Evolutionary conservation across 2,797 vertebrate genomes (phyloP).

Genomic region (Centropyge bicolor): DNA sequence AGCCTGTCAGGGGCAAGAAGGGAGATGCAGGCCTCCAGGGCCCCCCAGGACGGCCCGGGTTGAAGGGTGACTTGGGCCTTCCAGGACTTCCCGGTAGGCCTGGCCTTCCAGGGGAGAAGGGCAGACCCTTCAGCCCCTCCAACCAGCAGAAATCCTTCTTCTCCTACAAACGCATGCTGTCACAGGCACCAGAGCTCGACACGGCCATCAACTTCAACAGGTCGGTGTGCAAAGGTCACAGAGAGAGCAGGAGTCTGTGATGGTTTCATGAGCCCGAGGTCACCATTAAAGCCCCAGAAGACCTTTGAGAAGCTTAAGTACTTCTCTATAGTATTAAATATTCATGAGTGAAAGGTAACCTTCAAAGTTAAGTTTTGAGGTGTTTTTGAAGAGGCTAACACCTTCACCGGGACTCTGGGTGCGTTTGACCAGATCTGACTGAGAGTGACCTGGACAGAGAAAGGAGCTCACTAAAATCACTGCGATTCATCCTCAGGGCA

Average conservation of each 20-base stretch:
- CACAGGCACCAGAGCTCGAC: fast-evolving
- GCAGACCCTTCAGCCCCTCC: slow-evolving; percentile 32
- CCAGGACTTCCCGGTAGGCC: neutral
- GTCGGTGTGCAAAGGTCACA: slow-evolving; percentile 41
- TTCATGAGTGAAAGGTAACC: neutral
- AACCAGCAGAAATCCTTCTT: slow-evolving; percentile 46
- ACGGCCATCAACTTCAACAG: slow-evolving; percentile 40
- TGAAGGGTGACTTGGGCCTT: slow-evolving; percentile 63
- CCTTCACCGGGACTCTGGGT: neutral
- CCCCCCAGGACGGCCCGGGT: slow-evolving; percentile 63
- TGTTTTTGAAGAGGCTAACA: neutral
- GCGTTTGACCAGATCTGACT: neutral
- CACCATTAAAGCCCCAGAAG: neutral
- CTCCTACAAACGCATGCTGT: slow-evolving; percentile 28
- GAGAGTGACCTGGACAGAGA: too few species aligned
- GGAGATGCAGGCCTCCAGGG: slow-evolving; percentile 42
- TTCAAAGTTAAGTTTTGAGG: neutral
- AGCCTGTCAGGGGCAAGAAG: slow-evolving; percentile 32
- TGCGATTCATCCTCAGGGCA: too few species aligned
- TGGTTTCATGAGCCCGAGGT: neutral
- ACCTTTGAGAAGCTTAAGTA: neutral
- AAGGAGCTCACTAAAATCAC: too few species aligned
- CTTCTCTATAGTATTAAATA: neutral
- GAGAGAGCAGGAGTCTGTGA: neutral
- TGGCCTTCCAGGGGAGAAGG: slow-evolving; percentile 49